Evolutionary conservation across 2,888 invertebrate genomes (phyloP).

Genomic region (Orchesellides sinensis): DNA sequence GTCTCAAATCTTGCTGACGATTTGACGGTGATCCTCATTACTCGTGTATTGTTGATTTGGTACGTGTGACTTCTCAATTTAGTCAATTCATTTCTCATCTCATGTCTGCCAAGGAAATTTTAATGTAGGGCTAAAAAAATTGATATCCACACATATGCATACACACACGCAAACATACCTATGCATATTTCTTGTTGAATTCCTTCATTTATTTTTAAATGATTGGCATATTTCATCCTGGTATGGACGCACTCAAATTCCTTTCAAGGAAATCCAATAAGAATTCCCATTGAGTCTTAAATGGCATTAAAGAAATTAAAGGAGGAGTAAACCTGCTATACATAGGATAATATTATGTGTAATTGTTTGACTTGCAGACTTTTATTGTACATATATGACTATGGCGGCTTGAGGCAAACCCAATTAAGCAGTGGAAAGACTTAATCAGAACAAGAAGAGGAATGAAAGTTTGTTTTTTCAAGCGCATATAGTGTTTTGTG

Average conservation of each 20-base stretch:
- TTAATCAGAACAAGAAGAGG: slow-evolving; percentile 15
- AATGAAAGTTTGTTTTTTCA: not conserved
- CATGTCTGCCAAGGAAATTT: not conserved
- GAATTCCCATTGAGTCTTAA: slow-evolving; percentile 43
- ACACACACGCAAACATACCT: too few species aligned
- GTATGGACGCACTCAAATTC: slow-evolving; percentile 40
- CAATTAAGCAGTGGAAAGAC: slow-evolving; percentile 45
- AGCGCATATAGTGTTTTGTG: not conserved
- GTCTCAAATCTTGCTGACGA: not conserved
- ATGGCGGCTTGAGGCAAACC: slow-evolving; percentile 34
- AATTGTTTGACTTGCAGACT: not conserved
- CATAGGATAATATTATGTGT: not conserved
- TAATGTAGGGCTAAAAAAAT: too few species aligned
- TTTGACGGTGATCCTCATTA: too few species aligned
- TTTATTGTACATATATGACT: not conserved
- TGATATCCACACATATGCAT: too few species aligned
- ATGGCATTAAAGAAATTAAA: slow-evolving; percentile 59
- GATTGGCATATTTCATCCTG: slow-evolving; percentile 50
- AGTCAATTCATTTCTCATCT: not conserved
- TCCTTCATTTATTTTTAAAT: not conserved
- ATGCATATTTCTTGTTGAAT: not conserved
- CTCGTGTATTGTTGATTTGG: too few species aligned
- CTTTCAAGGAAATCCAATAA: slow-evolving; percentile 51
- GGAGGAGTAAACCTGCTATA: not conserved
- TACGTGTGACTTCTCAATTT: too few species aligned